Conservation (phyloP, 2,797 vertebrate species). For the Mus caroli region DNA sequence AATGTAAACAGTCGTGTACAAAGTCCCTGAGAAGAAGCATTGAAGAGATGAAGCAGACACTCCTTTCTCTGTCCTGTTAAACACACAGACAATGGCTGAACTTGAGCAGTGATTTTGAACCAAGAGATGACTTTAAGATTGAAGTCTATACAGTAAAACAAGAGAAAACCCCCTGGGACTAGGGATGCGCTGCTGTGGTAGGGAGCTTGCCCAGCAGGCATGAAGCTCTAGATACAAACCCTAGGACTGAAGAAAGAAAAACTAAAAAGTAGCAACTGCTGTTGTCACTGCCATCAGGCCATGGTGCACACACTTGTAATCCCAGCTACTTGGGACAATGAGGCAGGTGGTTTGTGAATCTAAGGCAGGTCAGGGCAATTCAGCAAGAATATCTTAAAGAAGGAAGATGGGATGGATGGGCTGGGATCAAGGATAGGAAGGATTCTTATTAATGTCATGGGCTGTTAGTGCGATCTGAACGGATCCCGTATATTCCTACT, state of each 20-base stretch:
- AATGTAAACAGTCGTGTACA: background rate
- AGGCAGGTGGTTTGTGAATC: background rate
- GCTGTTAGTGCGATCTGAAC: background rate
- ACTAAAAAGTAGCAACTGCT: background rate
- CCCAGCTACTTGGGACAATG: background rate
- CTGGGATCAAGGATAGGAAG: background rate
- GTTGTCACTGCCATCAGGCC: background rate
- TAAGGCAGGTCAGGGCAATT: background rate
- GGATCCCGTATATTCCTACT: background rate
- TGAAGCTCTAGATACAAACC: background rate
- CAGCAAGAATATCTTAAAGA: background rate
- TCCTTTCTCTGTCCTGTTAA: conserved; percentile 39
- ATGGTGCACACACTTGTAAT: background rate
- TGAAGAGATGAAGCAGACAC: background rate
- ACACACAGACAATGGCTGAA: conserved; percentile 25
- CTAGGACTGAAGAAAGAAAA: background rate
- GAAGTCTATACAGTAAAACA: conserved; percentile 30
- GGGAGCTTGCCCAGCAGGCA: background rate
- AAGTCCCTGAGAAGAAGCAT: background rate
- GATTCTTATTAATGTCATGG: background rate
- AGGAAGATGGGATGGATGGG: background rate
- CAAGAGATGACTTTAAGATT: conserved; percentile 21
- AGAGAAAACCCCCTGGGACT: background rate
- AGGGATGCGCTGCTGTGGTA: background rate
- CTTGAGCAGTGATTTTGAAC: conserved; percentile 16